Evolutionary conservation across 2,888 invertebrate genomes (phyloP), one percentile per base, ranked within the genome.

Genomic region (Acanthoscelides obtectus): DNA sequence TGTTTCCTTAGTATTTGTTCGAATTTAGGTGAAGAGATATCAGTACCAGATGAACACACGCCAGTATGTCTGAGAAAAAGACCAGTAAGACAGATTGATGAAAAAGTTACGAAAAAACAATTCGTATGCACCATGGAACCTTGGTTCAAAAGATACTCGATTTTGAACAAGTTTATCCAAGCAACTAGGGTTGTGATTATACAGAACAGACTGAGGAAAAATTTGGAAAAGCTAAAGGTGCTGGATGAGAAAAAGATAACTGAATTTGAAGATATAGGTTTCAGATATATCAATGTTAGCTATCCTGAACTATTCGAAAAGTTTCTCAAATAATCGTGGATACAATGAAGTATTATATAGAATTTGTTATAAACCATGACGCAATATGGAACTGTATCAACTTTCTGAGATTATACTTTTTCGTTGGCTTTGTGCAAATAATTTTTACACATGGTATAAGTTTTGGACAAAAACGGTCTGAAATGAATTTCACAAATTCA

Each of bases 91-190:
- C 74, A 73, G 27, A 78, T 79, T 22, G 77, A 79, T 67, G 69
- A 76, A 17, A 12, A 45, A 25, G 80, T 79, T 71, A 72, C 25
- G 21, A 6, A 67, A 19, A 20, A 68, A 70, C 69, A 70, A 64
- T 69, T 70, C 1, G 19, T 70, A 19, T 81, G 80, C 72, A 74
- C 74, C 22, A 74, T 81, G 22, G 82, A 83, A 69, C 81, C 83
- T 1, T 84, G 83, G 83, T 82, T 83, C 69, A 79, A 75, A 72
- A 75, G 82, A 65, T 79, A 83, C 69, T 70, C 81, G 6, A 79
- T 76, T 20, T 72, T 84, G 64, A 79, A 80, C 68, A 82, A 80
- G 75, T 83, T 84, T 72, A 82, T 84, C 27, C 73, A 78, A 71
- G 80, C 80, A 1, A 82, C 76, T 0, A 77, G 83, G 68, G 79